Base-by-base conservation (phyloP, 2,888 invertebrate species). In the Chalcis sispes region DNA sequence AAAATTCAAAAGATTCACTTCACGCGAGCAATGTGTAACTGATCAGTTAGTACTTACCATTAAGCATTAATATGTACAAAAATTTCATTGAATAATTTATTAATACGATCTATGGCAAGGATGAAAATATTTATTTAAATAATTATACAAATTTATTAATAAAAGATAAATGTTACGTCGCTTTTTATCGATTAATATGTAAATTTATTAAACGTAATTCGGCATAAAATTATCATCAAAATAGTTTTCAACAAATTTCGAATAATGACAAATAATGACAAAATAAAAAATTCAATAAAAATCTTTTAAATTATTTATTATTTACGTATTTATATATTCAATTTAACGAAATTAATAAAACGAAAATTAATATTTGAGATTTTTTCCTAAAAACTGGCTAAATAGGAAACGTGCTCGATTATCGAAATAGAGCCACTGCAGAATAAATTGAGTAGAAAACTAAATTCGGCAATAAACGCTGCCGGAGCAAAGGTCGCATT, bases 381-480 rank as follows among this genome's bases (percentile, higher is more conserved):
- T 50, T 48, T 64, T 20, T 8, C 4, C 23, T 64, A 46, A 29
- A n/a, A 46, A 15, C 15, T 5, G n/a, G 5, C 46, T 46, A 18
- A 48, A 20, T 15, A 48, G n/a, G 25, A 36, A 32, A 36, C 3
- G 23, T 2, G 15, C 36, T 36, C 36, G 50, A 50, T 52, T 52
- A 52, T 52, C 50, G n/a, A n/a, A 25, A 65, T 27, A 65, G 50
- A 20, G 15, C 50, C 36, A 32, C 50, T 50, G 50, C 20, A 1
- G 15, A 32, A n/a, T 65, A 65, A 65, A 65, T 65, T 5, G 64
- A 50, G 32, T 40, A 15, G 59, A 59, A n/a, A 59, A 52, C 32
- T 29, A 65, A 65, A 65, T 65, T 50, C 52, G n/a, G 50, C 23
- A 65, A 65, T 65, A 50, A 65, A 52, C 36, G 52, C 32, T 0